A percentile compares a stretch with the other conserved stretches of the same genome.
These are phyloP conservation scores for Branchipolynoe longqiensis DNA, from an alignment of 2,888 invertebrate genomes.

Conservation along the genomic window DNA sequence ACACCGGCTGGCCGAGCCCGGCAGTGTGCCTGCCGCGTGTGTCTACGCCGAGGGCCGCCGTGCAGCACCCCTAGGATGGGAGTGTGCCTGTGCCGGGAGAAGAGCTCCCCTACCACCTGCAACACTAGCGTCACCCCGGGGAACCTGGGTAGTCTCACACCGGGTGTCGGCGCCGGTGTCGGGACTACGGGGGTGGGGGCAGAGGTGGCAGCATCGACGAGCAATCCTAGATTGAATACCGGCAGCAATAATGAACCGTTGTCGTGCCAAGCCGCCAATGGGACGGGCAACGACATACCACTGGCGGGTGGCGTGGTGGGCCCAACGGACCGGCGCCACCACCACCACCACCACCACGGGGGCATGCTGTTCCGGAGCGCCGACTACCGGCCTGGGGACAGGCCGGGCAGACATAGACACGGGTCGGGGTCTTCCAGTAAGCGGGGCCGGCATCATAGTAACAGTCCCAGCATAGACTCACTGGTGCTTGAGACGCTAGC, in stretches of 20 bases:
- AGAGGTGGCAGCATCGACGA: constrained; percentile 32
- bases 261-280: constrained; percentile 13
- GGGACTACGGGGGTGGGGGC: constrained; percentile 31
- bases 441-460: constrained; percentile 58
- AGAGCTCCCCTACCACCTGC: background rate
- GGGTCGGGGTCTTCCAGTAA: constrained; percentile 11
- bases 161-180: background rate
- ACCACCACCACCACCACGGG: background rate
- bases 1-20: background rate
- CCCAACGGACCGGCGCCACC: background rate
- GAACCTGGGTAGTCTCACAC: background rate
- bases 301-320: background rate
- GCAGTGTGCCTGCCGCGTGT: constrained; percentile 12
- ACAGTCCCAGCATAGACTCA: constrained; percentile 83
- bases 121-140: constrained; percentile 30
- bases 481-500: constrained; percentile 91
- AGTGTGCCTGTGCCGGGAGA: constrained; percentile 55
- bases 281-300: constrained; percentile 19
- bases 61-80: constrained; percentile 43
- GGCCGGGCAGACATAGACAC: constrained; percentile 36
- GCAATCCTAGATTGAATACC: constrained; percentile 43
- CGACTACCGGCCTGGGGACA: background rate
- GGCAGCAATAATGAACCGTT: background rate
- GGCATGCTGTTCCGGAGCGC: background rate
- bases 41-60: too few species aligned